Conservation (phyloP, 1,140 invertebrate species). For the Leptopilina boulardi region DNA sequence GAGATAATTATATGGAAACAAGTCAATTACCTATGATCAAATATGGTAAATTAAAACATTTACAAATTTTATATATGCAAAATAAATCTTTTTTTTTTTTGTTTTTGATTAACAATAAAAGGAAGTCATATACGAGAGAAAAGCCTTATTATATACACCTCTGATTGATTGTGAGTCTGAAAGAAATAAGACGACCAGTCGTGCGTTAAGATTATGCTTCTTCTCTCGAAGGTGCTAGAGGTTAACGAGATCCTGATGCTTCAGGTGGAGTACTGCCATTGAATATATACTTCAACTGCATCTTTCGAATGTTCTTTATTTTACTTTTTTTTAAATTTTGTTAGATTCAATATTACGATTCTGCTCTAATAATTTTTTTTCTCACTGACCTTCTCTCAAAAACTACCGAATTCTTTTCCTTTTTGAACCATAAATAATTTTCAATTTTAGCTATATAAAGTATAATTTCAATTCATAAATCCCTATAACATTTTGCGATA, state of each 20-base stretch:
- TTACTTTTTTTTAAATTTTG: too few relatives aligned
- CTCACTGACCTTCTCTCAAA: too few relatives aligned
- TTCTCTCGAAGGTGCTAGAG: slow-evolving; percentile 39
- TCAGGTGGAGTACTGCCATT: slow-evolving; percentile 12
- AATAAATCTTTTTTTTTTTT: too few relatives aligned
- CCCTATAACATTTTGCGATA: background rate
- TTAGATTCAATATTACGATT: slow-evolving; percentile 7
- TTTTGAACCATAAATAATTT: background rate
- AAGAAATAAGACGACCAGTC: slow-evolving; percentile 7
- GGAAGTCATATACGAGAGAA: too few relatives aligned
- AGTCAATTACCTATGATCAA: too few relatives aligned
- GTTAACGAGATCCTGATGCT: slow-evolving; percentile 58
- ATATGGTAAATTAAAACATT: too few relatives aligned
- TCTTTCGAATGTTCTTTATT: background rate
- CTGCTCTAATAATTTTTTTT: slow-evolving; percentile 4
- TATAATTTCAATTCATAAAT: slow-evolving; percentile 6
- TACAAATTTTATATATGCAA: too few relatives aligned
- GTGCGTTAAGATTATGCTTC: slow-evolving; percentile 22
- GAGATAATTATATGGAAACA: too few relatives aligned
- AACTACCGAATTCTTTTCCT: background rate
- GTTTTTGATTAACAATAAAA: too few relatives aligned
- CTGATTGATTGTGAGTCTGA: background rate
- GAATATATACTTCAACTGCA: slow-evolving; percentile 3
- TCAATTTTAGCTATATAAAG: background rate
- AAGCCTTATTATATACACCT: slow-evolving; percentile 11